Evolutionary conservation across 1,140 invertebrate species (phyloP).

Genomic region (Hesperophylax magnus): DNA sequence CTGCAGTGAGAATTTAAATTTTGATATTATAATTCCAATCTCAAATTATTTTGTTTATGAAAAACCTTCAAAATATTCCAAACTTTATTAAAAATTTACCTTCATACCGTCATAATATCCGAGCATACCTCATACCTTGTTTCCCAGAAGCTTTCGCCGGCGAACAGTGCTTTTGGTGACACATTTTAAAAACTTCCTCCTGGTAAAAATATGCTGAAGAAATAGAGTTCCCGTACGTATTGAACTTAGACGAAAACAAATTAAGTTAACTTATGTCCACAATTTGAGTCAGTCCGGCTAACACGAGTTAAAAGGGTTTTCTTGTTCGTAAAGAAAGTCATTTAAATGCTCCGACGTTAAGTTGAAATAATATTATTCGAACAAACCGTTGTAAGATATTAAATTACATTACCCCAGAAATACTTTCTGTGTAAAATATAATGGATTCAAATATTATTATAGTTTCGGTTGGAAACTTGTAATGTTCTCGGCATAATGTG

Average conservation of each 20-base stretch:
- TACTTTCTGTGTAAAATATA: conserved; percentile 28
- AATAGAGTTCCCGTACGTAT: too few relatives aligned
- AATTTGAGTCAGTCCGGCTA: conserved; percentile 17
- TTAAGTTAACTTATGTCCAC: conserved; percentile 21
- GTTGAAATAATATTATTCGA: conserved; percentile 42
- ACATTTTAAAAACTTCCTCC: too few relatives aligned
- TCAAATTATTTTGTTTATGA: too few relatives aligned
- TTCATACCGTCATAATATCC: too few relatives aligned
- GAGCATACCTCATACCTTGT: too few relatives aligned
- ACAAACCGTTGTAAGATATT: conserved; percentile 25
- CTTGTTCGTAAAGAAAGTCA: conserved; percentile 10
- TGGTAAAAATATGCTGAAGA: too few relatives aligned
- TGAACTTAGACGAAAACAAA: conserved; percentile 14
- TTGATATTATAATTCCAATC: too few relatives aligned
- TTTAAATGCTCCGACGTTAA: conserved; percentile 26
- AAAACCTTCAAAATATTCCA: too few relatives aligned
- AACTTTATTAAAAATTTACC: too few relatives aligned
- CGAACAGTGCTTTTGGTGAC: too few relatives aligned
- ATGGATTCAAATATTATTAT: not conserved
- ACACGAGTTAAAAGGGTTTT: conserved; percentile 24
- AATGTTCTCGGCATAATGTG: not conserved
- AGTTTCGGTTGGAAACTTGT: conserved; percentile 5
- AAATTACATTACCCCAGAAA: conserved; percentile 18
- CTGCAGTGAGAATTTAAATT: too few relatives aligned
- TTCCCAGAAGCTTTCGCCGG: too few relatives aligned